Conservation (phyloP, 2,113 vertebrate species). For the Sialia sialis region DNA sequence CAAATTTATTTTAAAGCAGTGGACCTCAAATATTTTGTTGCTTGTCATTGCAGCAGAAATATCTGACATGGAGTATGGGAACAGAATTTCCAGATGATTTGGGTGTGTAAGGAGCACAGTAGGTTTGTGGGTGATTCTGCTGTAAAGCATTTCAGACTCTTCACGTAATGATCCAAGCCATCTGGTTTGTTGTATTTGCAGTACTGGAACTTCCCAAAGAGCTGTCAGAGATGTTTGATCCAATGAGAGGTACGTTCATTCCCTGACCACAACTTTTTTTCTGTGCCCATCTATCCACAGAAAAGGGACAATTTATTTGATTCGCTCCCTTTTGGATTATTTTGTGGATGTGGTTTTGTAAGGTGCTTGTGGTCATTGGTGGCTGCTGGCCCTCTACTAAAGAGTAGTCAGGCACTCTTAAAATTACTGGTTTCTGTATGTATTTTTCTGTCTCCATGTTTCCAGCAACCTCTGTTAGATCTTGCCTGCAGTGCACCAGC, state of each 20-base stretch:
- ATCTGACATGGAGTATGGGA: background rate
- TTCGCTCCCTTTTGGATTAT: background rate
- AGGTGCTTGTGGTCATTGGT: background rate
- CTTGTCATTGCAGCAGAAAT: background rate
- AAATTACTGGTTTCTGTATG: background rate
- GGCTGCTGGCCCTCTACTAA: background rate
- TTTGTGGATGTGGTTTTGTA: background rate
- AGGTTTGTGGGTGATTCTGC: background rate
- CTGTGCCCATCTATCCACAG: background rate
- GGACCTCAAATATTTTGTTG: background rate
- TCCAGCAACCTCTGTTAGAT: background rate
- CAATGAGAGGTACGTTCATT: constrained; percentile 85
- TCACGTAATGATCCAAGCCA: background rate
- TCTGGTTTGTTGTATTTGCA: constrained; percentile 69
- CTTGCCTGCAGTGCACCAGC: background rate
- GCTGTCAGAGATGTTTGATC: constrained; percentile 96
- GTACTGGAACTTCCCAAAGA: constrained; percentile 96
- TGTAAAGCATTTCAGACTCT: background rate
- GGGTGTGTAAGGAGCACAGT: background rate
- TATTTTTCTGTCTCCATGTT: background rate
- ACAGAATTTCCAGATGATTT: background rate
- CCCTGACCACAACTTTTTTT: background rate
- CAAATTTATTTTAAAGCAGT: background rate
- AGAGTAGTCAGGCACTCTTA: background rate
- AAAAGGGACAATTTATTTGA: background rate